Base-by-base conservation (phyloP, 2,888 invertebrate species). In the Parnassius apollo region DNA sequence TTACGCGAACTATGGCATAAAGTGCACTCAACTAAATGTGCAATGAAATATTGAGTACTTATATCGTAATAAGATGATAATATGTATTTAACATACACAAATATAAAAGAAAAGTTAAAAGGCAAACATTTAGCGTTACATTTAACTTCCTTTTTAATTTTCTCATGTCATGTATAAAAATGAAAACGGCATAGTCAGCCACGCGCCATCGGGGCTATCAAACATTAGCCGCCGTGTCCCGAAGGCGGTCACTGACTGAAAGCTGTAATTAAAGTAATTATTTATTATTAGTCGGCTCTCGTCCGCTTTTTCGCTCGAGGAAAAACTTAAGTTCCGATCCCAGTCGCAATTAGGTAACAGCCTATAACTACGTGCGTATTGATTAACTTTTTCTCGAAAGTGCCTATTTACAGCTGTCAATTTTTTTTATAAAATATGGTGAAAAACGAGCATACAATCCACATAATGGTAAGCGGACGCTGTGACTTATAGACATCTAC, bases 251-350 rank as follows among this genome's bases (percentile, higher is more conserved):
- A 70, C 71, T 67, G 77, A 71, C 81, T 87, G 83, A 88, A 88
- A 86, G 86, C 85, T 70, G 77, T 82, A 89, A 90, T 91, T 89
- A 88, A 87, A 86, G 83, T 85, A 87, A 89, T 90, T 88, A 87
- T 85, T 85, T 78, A 85, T 84, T 87, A 88, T 86, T 88, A 88
- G 74, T 48, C 72, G 75, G 77, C 83, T 86, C 84, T 83, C 83
- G 75, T 75, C 73, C 71, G 71, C 68, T 71, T 74, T 66, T 72
- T 73, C 73, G 68, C 76, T 71, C 69, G 63, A 72, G 77, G 82
- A 85, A 87, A 86, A 89, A 82, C 75, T 77, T 70, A 74, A 78
- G 80, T 77, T 75, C 75, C 73, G 66, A 76, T 71, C 76, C 68
- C 71, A 74, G 71, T 70, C 75, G 81, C 80, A 78, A 81, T 84